Conservation (phyloP, 1,140 invertebrate genomes). For the Anastrepha ludens region DNA sequence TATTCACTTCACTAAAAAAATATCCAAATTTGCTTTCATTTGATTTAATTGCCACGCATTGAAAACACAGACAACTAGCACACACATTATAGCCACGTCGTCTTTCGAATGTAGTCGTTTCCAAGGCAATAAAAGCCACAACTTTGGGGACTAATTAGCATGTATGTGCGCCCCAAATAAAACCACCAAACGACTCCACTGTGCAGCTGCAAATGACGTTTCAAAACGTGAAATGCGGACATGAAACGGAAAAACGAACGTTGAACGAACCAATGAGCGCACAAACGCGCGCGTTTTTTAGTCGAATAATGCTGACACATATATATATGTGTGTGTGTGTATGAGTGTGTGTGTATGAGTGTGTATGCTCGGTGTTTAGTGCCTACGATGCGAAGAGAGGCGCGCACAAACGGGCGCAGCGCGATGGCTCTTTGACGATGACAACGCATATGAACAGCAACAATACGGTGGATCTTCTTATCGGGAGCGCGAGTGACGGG, state of each 20-base stretch:
- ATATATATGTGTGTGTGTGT: too few relatives aligned
- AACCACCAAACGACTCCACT: slow-evolving; percentile 68
- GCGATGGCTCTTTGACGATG: not conserved
- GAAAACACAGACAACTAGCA: not conserved
- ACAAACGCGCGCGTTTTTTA: slow-evolving; percentile 40
- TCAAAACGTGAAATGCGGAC: slow-evolving; percentile 59
- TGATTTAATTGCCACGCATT: not conserved
- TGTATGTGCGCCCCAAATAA: not conserved
- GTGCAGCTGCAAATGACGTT: slow-evolving; percentile 71
- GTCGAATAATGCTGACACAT: not conserved
- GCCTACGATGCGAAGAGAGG: not conserved
- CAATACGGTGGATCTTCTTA: not conserved
- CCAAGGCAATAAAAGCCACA: not conserved
- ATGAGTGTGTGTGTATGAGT: not conserved
- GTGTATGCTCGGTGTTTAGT: not conserved
- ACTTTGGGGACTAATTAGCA: slow-evolving; percentile 51
- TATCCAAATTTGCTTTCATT: not conserved
- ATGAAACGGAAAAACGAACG: slow-evolving; percentile 30
- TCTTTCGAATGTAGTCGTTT: not conserved
- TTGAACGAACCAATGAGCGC: not conserved
- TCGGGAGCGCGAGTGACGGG: too few relatives aligned
- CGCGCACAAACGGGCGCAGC: slow-evolving; percentile 27
- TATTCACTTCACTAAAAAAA: not conserved
- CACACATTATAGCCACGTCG: not conserved
- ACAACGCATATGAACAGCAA: not conserved